Conservation (phyloP, 2,113 vertebrate genomes). For the Mustela nigripes region DNA sequence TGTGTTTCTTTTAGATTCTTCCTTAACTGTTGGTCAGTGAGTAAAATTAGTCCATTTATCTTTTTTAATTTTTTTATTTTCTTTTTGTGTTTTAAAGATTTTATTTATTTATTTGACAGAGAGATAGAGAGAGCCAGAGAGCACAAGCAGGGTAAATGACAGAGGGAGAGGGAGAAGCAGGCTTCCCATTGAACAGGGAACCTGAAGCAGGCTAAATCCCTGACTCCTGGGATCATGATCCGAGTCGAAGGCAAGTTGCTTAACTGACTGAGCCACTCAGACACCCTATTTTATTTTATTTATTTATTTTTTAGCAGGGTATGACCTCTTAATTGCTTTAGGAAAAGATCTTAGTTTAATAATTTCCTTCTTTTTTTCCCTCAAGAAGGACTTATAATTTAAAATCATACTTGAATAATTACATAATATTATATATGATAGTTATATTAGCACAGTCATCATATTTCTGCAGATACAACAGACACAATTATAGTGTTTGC, state of each 20-base stretch:
- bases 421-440: background rate
- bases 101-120: too few species aligned
- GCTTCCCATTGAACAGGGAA: too few species aligned
- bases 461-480: background rate
- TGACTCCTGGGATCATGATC: too few species aligned
- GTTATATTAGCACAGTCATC: background rate
- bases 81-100: too few species aligned
- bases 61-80: too few species aligned
- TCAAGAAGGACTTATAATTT: constrained; percentile 55
- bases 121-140: too few species aligned
- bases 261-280: too few species aligned
- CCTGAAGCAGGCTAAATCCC: too few species aligned
- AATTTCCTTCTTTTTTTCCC: background rate
- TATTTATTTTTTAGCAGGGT: background rate
- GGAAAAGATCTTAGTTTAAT: background rate
- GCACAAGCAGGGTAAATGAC: too few species aligned
- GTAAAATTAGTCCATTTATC: background rate
- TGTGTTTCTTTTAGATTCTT: background rate
- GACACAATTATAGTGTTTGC: background rate
- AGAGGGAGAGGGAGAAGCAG: too few species aligned
- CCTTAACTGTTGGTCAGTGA: background rate
- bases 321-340: background rate
- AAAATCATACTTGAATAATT: constrained; percentile 55
- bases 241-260: too few species aligned
- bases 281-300: too few species aligned